Percentiles rank a stretch among this genome's conserved stretches.
phyloP scores from a whole-genome alignment of 2,888 invertebrate genomes.

The Himalopsyche kuldschensis region DNA sequence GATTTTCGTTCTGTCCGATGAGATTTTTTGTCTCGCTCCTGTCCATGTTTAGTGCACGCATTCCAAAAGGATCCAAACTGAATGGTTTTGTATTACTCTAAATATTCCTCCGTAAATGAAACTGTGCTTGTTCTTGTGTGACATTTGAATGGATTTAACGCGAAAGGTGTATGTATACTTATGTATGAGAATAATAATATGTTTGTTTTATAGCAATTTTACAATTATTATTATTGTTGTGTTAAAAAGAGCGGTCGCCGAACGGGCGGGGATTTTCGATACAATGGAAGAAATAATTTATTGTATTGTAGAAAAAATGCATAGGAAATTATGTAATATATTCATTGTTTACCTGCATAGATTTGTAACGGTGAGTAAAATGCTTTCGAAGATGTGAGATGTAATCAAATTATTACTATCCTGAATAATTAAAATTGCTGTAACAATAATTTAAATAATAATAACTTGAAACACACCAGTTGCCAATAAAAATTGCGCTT shows the following conservation, averaged over 20 bases:
- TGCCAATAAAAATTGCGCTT: constrained; percentile 40
- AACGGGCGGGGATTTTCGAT: not conserved
- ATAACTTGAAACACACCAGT: constrained; percentile 38
- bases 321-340: constrained; percentile 35
- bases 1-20: too few relatives aligned
- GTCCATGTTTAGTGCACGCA: constrained; percentile 18
- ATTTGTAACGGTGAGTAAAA: constrained; percentile 24
- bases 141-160: not conserved
- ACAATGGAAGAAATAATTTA: not conserved
- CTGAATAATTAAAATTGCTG: constrained; percentile 22
- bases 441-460: constrained; percentile 31
- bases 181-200: constrained; percentile 8
- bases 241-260: not conserved
- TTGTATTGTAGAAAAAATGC: constrained; percentile 32
- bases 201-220: constrained; percentile 31
- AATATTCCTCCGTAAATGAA: constrained; percentile 11
- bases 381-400: constrained; percentile 23
- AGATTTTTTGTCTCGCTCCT: not conserved
- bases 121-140: constrained; percentile 14
- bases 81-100: constrained; percentile 7
- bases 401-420: constrained; percentile 37
- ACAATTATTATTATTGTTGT: constrained; percentile 3
- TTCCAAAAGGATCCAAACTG: constrained; percentile 15
- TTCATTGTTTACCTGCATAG: constrained; percentile 30
- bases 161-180: constrained; percentile 9